Evolutionary conservation across 2,888 invertebrate species (phyloP).

Genomic region (Cybosia mesomella): DNA sequence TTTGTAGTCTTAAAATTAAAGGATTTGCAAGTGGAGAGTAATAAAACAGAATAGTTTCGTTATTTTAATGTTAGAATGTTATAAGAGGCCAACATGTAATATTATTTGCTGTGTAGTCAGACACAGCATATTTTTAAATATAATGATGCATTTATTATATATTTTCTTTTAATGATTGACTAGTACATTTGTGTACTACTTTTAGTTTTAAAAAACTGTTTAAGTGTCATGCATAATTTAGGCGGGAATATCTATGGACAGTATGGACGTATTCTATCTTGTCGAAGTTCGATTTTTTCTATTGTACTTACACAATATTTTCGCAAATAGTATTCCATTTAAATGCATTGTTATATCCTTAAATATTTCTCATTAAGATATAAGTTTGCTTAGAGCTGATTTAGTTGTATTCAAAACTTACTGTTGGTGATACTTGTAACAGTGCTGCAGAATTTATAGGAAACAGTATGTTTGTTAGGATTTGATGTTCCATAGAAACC

Average conservation of each 20-base stretch:
- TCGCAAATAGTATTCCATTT: slow-evolving; percentile 5
- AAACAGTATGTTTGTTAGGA: slow-evolving; percentile 47
- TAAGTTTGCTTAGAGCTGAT: slow-evolving; percentile 4
- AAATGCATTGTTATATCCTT: not conserved
- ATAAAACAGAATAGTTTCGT: slow-evolving; percentile 66
- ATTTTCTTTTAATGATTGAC: slow-evolving; percentile 38
- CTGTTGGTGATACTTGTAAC: slow-evolving; percentile 52
- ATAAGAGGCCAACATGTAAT: slow-evolving; percentile 59
- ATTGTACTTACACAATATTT: not conserved
- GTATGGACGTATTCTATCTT: not conserved
- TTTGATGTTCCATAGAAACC: slow-evolving; percentile 60
- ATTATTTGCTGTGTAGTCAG: slow-evolving; percentile 40
- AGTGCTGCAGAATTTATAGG: slow-evolving; percentile 33
- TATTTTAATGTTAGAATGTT: slow-evolving; percentile 33
- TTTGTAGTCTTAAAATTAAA: slow-evolving; percentile 85
- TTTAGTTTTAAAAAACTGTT: slow-evolving; percentile 4
- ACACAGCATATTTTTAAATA: slow-evolving; percentile 42
- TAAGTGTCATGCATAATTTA: slow-evolving; percentile 9
- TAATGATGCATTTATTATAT: slow-evolving; percentile 50
- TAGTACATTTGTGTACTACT: slow-evolving; percentile 29
- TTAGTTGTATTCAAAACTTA: slow-evolving; percentile 20
- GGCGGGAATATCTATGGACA: slow-evolving; percentile 6
- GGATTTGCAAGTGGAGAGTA: slow-evolving; percentile 86
- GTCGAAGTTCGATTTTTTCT: slow-evolving; percentile 7
- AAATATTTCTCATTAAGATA: slow-evolving; percentile 1